Conservation (phyloP, 37 sponge, comb jelly and placozoan genomes). For the Crambe crambe region DNA sequence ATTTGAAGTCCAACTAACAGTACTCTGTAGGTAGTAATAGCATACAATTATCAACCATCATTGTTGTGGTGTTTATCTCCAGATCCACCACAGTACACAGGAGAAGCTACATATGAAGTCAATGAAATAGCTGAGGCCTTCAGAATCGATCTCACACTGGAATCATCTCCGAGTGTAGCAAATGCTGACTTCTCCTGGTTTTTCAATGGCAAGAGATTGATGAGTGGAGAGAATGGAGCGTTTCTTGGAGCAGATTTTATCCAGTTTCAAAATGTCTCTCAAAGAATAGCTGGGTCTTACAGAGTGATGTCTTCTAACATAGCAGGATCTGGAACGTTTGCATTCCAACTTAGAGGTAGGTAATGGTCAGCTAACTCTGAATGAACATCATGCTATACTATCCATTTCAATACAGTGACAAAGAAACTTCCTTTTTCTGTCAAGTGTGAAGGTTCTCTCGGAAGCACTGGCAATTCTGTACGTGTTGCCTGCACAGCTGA, state of each 20-base stretch:
- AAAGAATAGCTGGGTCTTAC: neutral
- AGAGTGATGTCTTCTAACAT: neutral
- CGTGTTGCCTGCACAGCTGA: neutral
- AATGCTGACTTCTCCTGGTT: neutral
- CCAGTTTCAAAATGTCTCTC: neutral
- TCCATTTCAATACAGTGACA: too few relatives aligned
- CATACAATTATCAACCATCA: too few relatives aligned
- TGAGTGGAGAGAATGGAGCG: neutral
- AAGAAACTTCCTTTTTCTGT: too few relatives aligned
- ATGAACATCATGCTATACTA: too few relatives aligned
- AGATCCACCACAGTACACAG: neutral
- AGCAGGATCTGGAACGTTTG: neutral
- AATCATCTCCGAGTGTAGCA: neutral
- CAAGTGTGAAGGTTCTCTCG: too few relatives aligned
- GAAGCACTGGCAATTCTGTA: too few relatives aligned
- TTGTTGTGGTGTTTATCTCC: too few relatives aligned
- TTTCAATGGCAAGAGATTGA: neutral
- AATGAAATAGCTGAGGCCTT: neutral
- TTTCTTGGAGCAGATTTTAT: neutral
- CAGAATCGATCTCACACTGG: neutral
- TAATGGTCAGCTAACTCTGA: neutral
- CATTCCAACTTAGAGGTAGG: neutral
- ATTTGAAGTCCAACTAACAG: too few relatives aligned
- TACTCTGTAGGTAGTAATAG: too few relatives aligned
- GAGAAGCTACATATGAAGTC: neutral